Evolutionary conservation across 2,113 vertebrate genomes (phyloP).

Genomic region (Sinocyclocheilus anophthalmus): DNA sequence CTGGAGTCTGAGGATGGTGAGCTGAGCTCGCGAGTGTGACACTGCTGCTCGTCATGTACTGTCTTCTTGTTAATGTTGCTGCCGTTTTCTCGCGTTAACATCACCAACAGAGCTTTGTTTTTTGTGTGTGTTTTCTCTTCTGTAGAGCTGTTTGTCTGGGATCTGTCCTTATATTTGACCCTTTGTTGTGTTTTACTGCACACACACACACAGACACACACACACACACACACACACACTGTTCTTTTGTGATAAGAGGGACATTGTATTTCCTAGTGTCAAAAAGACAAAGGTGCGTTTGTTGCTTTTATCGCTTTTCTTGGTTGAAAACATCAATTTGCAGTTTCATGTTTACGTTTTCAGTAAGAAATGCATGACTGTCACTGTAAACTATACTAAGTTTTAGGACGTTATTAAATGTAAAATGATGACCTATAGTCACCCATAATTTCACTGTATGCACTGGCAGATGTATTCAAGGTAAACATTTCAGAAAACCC

Average conservation of each 20-base stretch:
- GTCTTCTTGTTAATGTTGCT: not conserved
- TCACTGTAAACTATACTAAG: not conserved
- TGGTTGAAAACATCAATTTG: not conserved
- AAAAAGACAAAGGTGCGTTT: constrained; percentile 2
- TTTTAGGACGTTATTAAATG: not conserved
- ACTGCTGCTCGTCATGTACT: not conserved
- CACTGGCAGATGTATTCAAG: not conserved
- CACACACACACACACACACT: not conserved
- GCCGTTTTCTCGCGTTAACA: not conserved
- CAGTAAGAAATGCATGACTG: not conserved
- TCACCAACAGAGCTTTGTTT: not conserved
- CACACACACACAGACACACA: not conserved
- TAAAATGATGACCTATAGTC: not conserved
- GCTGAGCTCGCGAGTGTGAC: not conserved
- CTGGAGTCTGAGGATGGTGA: constrained; percentile 26
- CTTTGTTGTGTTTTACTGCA: constrained; percentile 8
- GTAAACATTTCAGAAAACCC: too few relatives aligned
- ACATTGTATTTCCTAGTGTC: constrained; percentile 18
- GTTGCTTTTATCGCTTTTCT: not conserved
- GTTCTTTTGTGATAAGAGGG: constrained; percentile 4
- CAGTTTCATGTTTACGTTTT: not conserved
- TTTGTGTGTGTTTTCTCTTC: not conserved
- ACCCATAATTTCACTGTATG: not conserved
- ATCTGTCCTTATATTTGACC: not conserved
- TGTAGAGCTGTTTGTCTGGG: not conserved